phyloP scores from a whole-genome alignment of 2,888 invertebrate species.

The Drosophila robusta region DNA sequence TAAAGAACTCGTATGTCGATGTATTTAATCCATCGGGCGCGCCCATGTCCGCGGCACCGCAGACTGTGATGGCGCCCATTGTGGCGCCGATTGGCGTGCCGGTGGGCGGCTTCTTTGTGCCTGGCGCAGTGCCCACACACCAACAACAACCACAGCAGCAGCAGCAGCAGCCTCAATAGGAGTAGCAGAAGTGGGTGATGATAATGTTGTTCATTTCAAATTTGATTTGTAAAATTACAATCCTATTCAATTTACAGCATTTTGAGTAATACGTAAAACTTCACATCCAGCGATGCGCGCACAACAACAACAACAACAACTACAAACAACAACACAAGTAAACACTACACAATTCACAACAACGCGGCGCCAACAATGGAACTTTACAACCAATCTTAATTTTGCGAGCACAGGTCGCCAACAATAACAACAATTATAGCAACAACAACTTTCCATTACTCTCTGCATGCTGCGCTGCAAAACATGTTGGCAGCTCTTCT shows the following conservation, averaged over 20 bases:
- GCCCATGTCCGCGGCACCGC: slow-evolving; percentile 79
- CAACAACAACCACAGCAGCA: slow-evolving; percentile 63
- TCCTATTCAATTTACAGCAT: slow-evolving; percentile 36
- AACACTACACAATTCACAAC: slow-evolving; percentile 20
- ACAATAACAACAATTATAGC: slow-evolving; percentile 13
- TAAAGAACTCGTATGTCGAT: slow-evolving; percentile 95
- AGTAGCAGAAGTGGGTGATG: slow-evolving; percentile 24
- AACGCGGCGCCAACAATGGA: slow-evolving; percentile 8
- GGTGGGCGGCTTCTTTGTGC: slow-evolving; percentile 83
- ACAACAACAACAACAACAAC: slow-evolving; percentile 20
- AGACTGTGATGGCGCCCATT: slow-evolving; percentile 84
- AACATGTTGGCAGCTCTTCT: slow-evolving; percentile 24
- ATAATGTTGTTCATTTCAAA: neutral
- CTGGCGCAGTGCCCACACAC: slow-evolving; percentile 64
- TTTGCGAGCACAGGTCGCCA: slow-evolving; percentile 1
- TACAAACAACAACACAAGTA: slow-evolving; percentile 4
- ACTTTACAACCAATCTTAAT: neutral
- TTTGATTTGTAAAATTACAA: neutral
- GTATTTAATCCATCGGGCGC: slow-evolving; percentile 92
- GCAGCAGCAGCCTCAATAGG: slow-evolving; percentile 42
- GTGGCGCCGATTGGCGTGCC: slow-evolving; percentile 83
- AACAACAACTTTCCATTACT: slow-evolving; percentile 20
- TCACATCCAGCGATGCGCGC: slow-evolving; percentile 31
- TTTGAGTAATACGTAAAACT: slow-evolving; percentile 70
- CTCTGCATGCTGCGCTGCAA: slow-evolving; percentile 28